Evolutionary conservation across 2,888 invertebrate genomes (phyloP), one percentile per base, ranked within the genome.

Genomic region (Schizaphis graminum): DNA sequence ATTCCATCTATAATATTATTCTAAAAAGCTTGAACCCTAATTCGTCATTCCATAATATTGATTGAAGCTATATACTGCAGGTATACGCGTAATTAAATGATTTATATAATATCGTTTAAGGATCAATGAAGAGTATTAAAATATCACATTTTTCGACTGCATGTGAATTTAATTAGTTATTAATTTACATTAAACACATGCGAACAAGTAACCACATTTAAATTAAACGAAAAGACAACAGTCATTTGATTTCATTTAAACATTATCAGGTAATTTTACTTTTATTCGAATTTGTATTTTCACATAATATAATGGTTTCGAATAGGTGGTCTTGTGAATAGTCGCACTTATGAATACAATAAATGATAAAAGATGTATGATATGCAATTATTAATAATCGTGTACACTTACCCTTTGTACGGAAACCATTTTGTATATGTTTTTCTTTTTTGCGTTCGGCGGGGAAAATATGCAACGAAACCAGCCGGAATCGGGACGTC

Each of bases 381-480:
- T 86, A 77, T 28, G 28, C 26, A 11, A 86, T 44, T 41, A 86
- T 47, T 89, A 41, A 56, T 26, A 89, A 26, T 26, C 26, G 28
- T 47, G 67, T 86, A 90, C 4, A 91, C 92, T 92, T 47, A 92
- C 92, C 86, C 92, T 87, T 35, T 87, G 92, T 92, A 61, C 87
- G 61, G 92, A 87, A 49, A 87, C 92, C 92, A 92, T 92, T 92
- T 92, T 84, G 91, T 77, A 91, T n/a, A 5, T 24, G 3, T n/a
- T 53, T 53, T 53, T 53, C 21, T 16, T 91, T 44, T 35, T 35
- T 53, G 57, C n/a, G 85, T n/a, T 77, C 77, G 35, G 41, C 13
- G 53, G 28, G 47, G 3, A 57, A 89, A 41, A 57, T 26, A 28
- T 28, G 28, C 26, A 28, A 85, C 41, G 26, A 85, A 85, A 41